These are phyloP conservation scores for Antennarius striatus DNA, from an alignment of 2,113 vertebrate species.

Conservation along the genomic window DNA sequence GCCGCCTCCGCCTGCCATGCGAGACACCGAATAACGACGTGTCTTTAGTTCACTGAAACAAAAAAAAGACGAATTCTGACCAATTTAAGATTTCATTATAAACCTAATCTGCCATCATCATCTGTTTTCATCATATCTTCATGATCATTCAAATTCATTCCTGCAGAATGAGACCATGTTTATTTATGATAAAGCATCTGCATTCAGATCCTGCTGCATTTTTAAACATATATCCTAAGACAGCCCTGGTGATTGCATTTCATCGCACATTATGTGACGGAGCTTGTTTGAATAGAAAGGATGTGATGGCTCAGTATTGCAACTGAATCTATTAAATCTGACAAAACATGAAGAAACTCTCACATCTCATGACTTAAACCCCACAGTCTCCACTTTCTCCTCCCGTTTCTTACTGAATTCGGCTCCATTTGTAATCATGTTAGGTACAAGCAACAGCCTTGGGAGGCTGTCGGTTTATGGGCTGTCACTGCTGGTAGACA, in stretches of 20 bases:
- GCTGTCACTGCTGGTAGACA: conserved; percentile 39
- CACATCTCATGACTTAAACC: conserved; percentile 15
- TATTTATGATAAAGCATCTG: conserved; percentile 19
- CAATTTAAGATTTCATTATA: conserved; percentile 11
- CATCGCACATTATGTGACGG: conserved; percentile 27
- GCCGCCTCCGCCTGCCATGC: background rate
- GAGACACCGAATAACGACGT: conserved; percentile 3
- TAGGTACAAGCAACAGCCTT: conserved; percentile 40
- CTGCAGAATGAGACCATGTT: conserved; percentile 15
- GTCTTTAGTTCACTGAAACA: conserved; percentile 15
- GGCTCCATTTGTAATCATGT: conserved; percentile 49
- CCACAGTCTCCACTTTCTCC: conserved; percentile 16
- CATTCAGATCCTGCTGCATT: conserved; percentile 10
- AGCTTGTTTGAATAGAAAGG: conserved; percentile 15
- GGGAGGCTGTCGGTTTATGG: conserved; percentile 13
- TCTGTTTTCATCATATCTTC: conserved; percentile 1
- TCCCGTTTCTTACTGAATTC: conserved; percentile 41
- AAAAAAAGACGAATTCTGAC: conserved; percentile 2
- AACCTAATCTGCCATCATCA: background rate
- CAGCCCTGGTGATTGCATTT: conserved; percentile 29
- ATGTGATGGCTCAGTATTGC: conserved; percentile 20
- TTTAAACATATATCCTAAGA: background rate
- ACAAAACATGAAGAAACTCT: conserved; percentile 40
- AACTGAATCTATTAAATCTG: conserved; percentile 42
- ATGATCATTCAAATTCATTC: background rate